Evolutionary conservation across 2,113 vertebrate species (phyloP), one percentile per base, ranked within the genome.

Genomic region (Tauraco erythrolophus): DNA sequence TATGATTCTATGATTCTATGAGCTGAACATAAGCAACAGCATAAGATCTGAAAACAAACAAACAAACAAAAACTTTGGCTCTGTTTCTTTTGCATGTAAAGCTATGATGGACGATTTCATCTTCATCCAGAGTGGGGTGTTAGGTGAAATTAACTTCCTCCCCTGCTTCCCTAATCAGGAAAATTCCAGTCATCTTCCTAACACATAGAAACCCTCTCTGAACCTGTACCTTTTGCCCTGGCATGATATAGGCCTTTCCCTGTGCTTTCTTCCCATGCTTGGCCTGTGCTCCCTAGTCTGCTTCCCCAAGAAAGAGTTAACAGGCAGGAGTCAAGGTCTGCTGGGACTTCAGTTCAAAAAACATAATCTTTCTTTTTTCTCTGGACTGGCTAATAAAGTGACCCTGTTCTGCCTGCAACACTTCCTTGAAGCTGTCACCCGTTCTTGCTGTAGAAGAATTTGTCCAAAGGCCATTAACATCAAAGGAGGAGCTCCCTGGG

Each of bases 161-260:
- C 8, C 9, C 16, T 5, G 8, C 30, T 46, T 86, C 30, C 14
- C 62, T 71, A 10, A 80, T 41, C 33, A 93, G 39, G 24, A 83
- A 70, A 53, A 72, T 45, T 31, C 21, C n/a, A 70, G 22, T 48
- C 6, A 9, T 41, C 41, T 72, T 72, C 45, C 18, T 58, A 77
- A 68, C 0, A 0, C 35, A 11, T 5, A 37, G 33, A 48, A 51
- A 70, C 7, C 33, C 35, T n/a, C 30, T 65, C 43, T 69, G 27
- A 79, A 58, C 46, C 35, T 69, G 14, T 62, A 57, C 30, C 10
- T 84, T 57, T 61, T 87, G 46, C 24, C 41, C 46, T 95, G 60
- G 17, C 66, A 79, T 53, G 25, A 14, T 45, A 21, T 1, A 58
- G 37, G 11, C 9, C 71, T 93, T 94, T 68, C 25, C 60, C 37